phyloP scores from a whole-genome alignment of 2,797 vertebrate species.

The Fundulus diaphanus region DNA sequence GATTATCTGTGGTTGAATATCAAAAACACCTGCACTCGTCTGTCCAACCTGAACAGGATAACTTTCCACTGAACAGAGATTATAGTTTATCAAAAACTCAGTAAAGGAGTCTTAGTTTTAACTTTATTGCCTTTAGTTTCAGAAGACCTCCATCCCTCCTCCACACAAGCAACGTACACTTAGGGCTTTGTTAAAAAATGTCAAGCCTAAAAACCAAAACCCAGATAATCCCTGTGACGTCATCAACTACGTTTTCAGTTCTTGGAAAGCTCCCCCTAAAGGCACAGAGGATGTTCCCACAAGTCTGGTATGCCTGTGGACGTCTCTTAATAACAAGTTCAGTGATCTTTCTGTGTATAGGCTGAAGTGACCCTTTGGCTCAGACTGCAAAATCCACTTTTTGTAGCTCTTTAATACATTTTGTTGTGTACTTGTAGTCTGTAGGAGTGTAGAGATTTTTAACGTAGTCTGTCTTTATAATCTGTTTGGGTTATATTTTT shows the following conservation, averaged over 20 bases:
- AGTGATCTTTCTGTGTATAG: background rate
- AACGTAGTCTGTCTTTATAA: too few species aligned
- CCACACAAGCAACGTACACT: background rate
- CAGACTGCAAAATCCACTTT: too few species aligned
- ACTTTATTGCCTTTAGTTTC: background rate
- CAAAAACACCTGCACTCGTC: too few species aligned
- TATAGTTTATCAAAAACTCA: background rate
- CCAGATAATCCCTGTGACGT: slow-evolving; percentile 11
- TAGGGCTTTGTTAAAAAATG: background rate
- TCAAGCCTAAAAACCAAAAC: background rate
- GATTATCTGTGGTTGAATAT: too few species aligned
- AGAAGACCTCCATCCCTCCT: background rate
- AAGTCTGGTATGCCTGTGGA: background rate
- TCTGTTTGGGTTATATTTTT: too few species aligned
- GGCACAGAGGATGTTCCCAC: slow-evolving; percentile 1
- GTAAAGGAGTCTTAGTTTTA: background rate
- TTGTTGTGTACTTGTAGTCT: too few species aligned
- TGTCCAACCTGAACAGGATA: too few species aligned
- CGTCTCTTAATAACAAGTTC: background rate
- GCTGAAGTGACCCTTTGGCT: slow-evolving; percentile 9
- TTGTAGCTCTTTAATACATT: slow-evolving; percentile 3
- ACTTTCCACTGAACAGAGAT: too few species aligned
- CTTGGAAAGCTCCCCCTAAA: background rate
- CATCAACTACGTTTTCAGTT: slow-evolving; percentile 3
- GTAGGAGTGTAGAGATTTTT: too few species aligned